Base-by-base conservation (phyloP, 1,140 invertebrate species). In the Subanguina moxae region DNA sequence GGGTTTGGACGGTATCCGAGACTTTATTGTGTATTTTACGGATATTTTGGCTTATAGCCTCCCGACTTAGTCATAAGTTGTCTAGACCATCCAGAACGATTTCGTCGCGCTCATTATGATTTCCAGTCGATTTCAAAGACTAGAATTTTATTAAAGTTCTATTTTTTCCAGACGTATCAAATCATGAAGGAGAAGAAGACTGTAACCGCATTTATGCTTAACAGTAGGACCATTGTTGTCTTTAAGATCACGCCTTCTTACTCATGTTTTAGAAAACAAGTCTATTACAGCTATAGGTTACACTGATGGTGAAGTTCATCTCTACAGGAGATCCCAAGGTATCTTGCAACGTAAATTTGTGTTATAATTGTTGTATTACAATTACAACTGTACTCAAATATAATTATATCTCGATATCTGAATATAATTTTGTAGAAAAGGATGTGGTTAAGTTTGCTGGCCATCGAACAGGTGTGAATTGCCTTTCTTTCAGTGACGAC, bases 211-310 rank as follows among this genome's bases (percentile, higher is more conserved):
- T 70, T 78, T 46, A 71, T 67, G 63, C 71, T 71, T 38, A 75
- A 68, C 25, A 42, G 78, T 38, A 5, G 3, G 3, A 11, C 11
- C 11, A 38, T 38, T 11, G 11, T 5, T 5, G 11, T 11, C 32
- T 38, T 38, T 5, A 38, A 38, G 3, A 5, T 38, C 11, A 11
- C 11, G 11, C 3, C 3, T 38, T 38, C 3, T 5, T 38, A 38
- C 32, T 38, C 32, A 38, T 11, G 32, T 38, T 38, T 38, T 5
- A 38, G 32, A 38, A 67, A 86, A 88, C 5, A 90, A 88, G 67
- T 45, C 48, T 88, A 89, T 0, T 88, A 84, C 97, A 73, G 93
- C 93, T 19, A 91, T 90, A 57, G 95, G 94, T 13, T 97, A 95
- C 84, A 84, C 87, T 5, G 91, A 97, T 87, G 94, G 94, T 11